Evolutionary conservation across 1,140 invertebrate genomes (phyloP).

Genomic region (Drosophila saltans): DNA sequence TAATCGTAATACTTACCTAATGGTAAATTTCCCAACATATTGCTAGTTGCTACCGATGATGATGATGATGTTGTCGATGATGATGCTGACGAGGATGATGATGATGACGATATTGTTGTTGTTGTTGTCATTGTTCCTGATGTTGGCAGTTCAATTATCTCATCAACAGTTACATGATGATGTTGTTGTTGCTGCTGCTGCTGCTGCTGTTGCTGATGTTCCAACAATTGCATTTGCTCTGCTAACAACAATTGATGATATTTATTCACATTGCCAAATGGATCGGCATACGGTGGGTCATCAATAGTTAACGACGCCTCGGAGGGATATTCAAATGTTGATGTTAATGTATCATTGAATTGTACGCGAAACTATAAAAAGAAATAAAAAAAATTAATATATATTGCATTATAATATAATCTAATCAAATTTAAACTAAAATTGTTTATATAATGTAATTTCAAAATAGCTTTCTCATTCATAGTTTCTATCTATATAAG

Average conservation of each 20-base stretch:
- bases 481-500: no score
- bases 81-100: slow-evolving; percentile 46
- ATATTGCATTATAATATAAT: no score
- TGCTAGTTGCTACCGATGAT: slow-evolving; percentile 58
- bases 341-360: slow-evolving; percentile 92
- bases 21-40: slow-evolving; percentile 82
- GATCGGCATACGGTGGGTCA: slow-evolving; percentile 83
- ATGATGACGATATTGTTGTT: background rate
- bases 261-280: slow-evolving; percentile 63
- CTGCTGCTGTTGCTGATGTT: slow-evolving; percentile 55
- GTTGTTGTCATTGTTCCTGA: slow-evolving; percentile 30
- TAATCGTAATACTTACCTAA: slow-evolving; percentile 73
- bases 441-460: no score
- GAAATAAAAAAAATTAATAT: background rate
- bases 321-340: slow-evolving; percentile 94
- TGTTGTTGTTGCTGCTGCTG: slow-evolving; percentile 50
- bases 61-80: slow-evolving; percentile 25
- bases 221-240: slow-evolving; percentile 57
- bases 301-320: slow-evolving; percentile 89
- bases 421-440: no score
- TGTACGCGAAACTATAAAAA: slow-evolving; percentile 89
- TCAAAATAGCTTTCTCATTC: no score
- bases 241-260: slow-evolving; percentile 62
- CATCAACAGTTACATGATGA: slow-evolving; percentile 78
- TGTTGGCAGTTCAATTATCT: slow-evolving; percentile 80